phyloP scores from a whole-genome alignment of 92 coral and sea anemone genomes.

The Pocillopora meandrina region DNA sequence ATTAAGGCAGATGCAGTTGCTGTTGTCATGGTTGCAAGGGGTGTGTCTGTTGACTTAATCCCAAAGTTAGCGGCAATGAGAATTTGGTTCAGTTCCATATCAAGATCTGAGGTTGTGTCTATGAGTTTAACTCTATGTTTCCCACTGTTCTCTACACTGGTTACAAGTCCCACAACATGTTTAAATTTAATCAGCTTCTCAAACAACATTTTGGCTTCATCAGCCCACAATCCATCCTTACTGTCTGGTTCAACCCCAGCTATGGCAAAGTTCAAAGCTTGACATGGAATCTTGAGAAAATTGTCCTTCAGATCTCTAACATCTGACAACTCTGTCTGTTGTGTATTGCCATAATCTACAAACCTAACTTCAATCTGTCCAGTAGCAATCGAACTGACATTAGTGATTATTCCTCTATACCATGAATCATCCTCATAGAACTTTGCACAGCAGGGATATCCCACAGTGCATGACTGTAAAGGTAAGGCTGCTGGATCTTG shows the following conservation, averaged over 20 bases:
- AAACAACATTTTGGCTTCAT: constrained; percentile 74
- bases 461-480: constrained; percentile 70
- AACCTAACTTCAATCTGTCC: constrained; percentile 87
- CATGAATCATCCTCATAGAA: constrained; percentile 88
- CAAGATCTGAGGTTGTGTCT: constrained; percentile 90
- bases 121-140: constrained; percentile 74
- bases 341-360: constrained; percentile 93
- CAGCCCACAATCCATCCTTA: constrained; percentile 71
- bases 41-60: constrained; percentile 51
- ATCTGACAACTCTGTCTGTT: constrained; percentile 74
- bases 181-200: constrained; percentile 73
- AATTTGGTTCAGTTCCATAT: constrained; percentile 80
- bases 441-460: constrained; percentile 93
- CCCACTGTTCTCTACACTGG: constrained; percentile 54
- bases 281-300: constrained; percentile 71
- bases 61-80: constrained; percentile 90
- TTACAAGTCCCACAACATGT: constrained; percentile 79
- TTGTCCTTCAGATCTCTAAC: constrained; percentile 76
- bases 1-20: not conserved
- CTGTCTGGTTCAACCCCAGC: constrained; percentile 75
- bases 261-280: constrained; percentile 78
- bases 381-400: constrained; percentile 82
- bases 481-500: constrained; percentile 69
- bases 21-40: not conserved
- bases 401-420: constrained; percentile 91